A percentile compares a stretch with the other conserved stretches of the same genome.
phyloP scores from a whole-genome alignment of 2,888 invertebrate genomes.

The Amiota minor region DNA sequence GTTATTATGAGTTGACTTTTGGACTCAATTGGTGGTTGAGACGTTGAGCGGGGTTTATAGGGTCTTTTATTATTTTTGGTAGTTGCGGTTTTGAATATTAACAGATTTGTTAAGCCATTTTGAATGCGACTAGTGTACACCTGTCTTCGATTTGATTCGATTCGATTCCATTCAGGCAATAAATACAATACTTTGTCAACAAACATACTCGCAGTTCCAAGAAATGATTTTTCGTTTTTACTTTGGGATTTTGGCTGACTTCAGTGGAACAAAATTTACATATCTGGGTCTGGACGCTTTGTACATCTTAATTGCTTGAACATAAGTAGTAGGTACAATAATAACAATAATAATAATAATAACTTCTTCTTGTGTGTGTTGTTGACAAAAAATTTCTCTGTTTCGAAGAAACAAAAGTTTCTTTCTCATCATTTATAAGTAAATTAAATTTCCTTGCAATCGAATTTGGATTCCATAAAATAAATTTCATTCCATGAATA shows the following conservation, averaged over 20 bases:
- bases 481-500: conserved; percentile 15
- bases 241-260: conserved; percentile 29
- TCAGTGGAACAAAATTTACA: conserved; percentile 63
- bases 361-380: conserved; percentile 50
- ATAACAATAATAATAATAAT: no score
- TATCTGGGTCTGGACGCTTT: conserved; percentile 68
- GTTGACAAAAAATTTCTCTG: conserved; percentile 49
- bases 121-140: conserved; percentile 42
- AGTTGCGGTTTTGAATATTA: conserved; percentile 60
- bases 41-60: conserved; percentile 1
- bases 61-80: conserved; percentile 45
- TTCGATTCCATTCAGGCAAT: background rate
- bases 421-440: background rate
- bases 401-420: conserved; percentile 37
- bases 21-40: background rate
- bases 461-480: conserved; percentile 1
- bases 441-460: conserved; percentile 7
- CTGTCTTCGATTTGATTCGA: conserved; percentile 29
- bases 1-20: background rate
- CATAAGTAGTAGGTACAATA: no score
- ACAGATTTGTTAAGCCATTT: conserved; percentile 38
- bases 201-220: conserved; percentile 55
- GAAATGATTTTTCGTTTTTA: conserved; percentile 40
- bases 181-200: conserved; percentile 41
- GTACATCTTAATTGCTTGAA: conserved; percentile 50